These are phyloP conservation scores for Scaptodrosophila latifasciaeformis DNA, from an alignment of 2,888 invertebrate genomes.

Conservation along the genomic window DNA sequence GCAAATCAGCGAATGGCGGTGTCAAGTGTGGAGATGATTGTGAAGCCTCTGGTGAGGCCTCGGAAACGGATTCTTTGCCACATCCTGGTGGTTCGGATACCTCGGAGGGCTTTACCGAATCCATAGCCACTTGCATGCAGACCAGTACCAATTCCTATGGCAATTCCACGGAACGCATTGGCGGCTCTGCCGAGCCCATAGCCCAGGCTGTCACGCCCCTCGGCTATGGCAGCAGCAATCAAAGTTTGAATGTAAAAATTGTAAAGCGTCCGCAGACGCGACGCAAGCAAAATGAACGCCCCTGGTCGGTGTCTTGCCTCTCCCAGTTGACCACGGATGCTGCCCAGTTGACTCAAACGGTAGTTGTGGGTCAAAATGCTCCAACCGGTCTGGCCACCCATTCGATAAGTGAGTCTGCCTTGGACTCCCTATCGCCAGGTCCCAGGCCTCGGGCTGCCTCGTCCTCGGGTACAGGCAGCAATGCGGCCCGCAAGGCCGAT, in stretches of 20 bases:
- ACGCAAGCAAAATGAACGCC: slow-evolving; percentile 78
- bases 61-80: slow-evolving; percentile 78
- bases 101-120: slow-evolving; percentile 86
- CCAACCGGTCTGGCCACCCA: slow-evolving; percentile 79
- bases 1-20: slow-evolving; percentile 17
- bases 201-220: slow-evolving; percentile 37
- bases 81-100: slow-evolving; percentile 81
- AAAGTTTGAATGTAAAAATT: slow-evolving; percentile 76
- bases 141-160: slow-evolving; percentile 76
- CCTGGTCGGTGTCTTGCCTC: slow-evolving; percentile 92
- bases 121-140: slow-evolving; percentile 81
- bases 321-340: slow-evolving; percentile 80
- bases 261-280: slow-evolving; percentile 76
- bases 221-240: slow-evolving; percentile 66
- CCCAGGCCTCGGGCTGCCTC: slow-evolving; percentile 61
- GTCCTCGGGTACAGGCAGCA: slow-evolving; percentile 52
- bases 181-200: slow-evolving; percentile 79
- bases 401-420: slow-evolving; percentile 92
- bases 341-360: slow-evolving; percentile 72
- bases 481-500: slow-evolving; percentile 67
- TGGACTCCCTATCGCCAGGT: slow-evolving; percentile 82
- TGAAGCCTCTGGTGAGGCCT: slow-evolving; percentile 93
- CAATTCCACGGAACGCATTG: slow-evolving; percentile 76
- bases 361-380: slow-evolving; percentile 69
- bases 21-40: slow-evolving; percentile 76